Evolutionary conservation across 2,113 vertebrate species (phyloP), one percentile per base, ranked within the genome.

Genomic region (Calidris pugnax): DNA sequence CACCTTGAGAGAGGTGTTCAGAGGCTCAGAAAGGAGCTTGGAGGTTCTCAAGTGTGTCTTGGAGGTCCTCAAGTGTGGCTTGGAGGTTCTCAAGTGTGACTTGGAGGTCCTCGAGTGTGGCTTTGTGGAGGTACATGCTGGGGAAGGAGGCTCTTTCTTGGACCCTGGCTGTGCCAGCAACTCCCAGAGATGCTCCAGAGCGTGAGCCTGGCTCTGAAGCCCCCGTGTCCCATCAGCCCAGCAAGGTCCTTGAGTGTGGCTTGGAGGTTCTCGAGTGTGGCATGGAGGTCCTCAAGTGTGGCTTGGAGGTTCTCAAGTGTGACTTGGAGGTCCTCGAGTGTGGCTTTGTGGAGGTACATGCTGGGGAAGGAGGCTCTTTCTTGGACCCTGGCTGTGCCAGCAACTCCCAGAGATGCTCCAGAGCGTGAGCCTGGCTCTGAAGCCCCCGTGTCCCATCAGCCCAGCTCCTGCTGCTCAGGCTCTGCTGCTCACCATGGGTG

Each of bases 11-110:
- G 33, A 23, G 8, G 15, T 50, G 37, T 33, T 83, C 71, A 11
- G 66, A 9, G 56, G 24, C 45, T 90, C 68, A 53, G 51, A 35
- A 26, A 77, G 28, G 51, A 89, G 60, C n/a, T 35, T 28, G 53
- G 64, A 9, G 22, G 57, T 55, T 16, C 53, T 55, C 53, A 16
- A 22, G 12, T n/a, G 56, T 57, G 56, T 4, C 26, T 53, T 51
- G 26, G 0, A 1, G 12, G 12, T 20, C 35, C 53, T 27, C 3
- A 28, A 33, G 19, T 57, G 56, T 57, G 56, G 7, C 24, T 51
- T 53, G 51, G 0, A 1, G 12, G 12, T 20, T 30, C 53, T 27
- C 3, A 3, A 37, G 20, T 5, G 35, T 24, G n/a, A n/a, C n/a
- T n/a, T n/a, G n/a, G n/a, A n/a, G n/a, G n/a, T n/a, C n/a, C n/a